Base-by-base conservation (phyloP, 2,113 vertebrate species). In the Plestiodon gilberti region DNA sequence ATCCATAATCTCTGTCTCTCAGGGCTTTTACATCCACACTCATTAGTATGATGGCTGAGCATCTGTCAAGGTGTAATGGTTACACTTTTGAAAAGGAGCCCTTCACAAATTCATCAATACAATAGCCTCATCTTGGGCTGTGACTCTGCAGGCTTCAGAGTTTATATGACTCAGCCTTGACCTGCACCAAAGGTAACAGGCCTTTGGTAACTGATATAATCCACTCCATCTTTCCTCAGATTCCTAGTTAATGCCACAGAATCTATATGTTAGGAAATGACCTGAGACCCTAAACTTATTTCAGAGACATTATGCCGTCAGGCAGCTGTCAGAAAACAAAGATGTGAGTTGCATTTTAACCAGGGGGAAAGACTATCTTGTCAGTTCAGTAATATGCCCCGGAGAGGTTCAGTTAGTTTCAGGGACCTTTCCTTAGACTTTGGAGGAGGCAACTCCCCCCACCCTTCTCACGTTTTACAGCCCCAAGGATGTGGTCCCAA, bases 141-240 rank as follows among this genome's bases (percentile, higher is more conserved):
- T 33, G 20, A 78, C 87, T 90, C 89, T 88, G 90, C 25, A 91
- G 91, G 87, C 76, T 87, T 78, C 78, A 89, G 78, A 81, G 88
- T 87, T 94, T 85, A 83, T 89, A 83, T 93, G 89, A 83, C 87
- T 93, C 93, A 91, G 91, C 86, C 93, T 93, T 94, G 89, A 94
- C 92, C 91, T 87, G n/a, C n/a, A n/a, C n/a, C n/a, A n/a, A n/a
- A n/a, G n/a, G 65, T 30, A 48, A 48, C 43, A 78, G 89, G 89
- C 88, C 88, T 90, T 85, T 85, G 62, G 35, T 48, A 83, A 87
- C 82, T 90, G 90, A 93, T 94, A 90, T 90, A 93, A 93, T 94
- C 89, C 91, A 86, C 55, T 15, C 62, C 78, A 82, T 70, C 69
- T 90, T 74, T 87, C 89, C 88, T 92, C 80, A 62, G 71, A 48